These are phyloP conservation scores for Heterocephalus glaber DNA, from an alignment of 2,113 vertebrate genomes.

Conservation along the genomic window DNA sequence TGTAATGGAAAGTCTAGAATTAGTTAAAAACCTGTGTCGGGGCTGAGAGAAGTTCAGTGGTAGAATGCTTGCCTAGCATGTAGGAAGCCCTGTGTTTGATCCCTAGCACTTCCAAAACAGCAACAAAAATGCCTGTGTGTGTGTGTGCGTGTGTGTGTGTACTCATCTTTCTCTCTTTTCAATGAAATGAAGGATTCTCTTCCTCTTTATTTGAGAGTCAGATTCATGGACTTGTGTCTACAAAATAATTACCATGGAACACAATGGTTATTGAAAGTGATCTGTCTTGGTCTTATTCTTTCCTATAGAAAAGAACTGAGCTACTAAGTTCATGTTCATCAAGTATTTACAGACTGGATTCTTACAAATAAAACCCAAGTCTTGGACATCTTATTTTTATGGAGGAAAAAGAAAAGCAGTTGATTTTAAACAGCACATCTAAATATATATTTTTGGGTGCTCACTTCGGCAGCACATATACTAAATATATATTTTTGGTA, in stretches of 20 bases:
- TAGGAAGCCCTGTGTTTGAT: not conserved
- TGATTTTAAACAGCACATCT: not conserved
- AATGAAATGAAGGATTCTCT: slow-evolving; percentile 21
- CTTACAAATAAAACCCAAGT: not conserved
- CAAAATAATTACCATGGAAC: not conserved
- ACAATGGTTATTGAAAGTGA: not conserved
- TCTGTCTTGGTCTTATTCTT: not conserved
- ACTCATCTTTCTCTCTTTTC: not conserved
- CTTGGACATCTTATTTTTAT: not conserved
- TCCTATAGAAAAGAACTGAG: not conserved
- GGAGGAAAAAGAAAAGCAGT: not conserved
- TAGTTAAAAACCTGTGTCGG: not conserved
- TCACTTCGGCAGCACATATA: too few species aligned
- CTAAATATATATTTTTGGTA: too few species aligned
- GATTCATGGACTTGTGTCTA: not conserved
- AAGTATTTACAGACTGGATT: not conserved
- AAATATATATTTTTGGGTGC: too few species aligned
- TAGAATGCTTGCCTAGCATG: not conserved
- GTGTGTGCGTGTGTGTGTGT: not conserved
- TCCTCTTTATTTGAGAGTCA: slow-evolving; percentile 18
- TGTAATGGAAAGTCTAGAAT: not conserved
- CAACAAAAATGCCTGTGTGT: not conserved
- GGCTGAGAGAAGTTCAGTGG: not conserved
- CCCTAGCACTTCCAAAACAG: not conserved
- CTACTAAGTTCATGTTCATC: not conserved